Conservation (phyloP, 2,113 vertebrate genomes). For the Oriolus oriolus region DNA sequence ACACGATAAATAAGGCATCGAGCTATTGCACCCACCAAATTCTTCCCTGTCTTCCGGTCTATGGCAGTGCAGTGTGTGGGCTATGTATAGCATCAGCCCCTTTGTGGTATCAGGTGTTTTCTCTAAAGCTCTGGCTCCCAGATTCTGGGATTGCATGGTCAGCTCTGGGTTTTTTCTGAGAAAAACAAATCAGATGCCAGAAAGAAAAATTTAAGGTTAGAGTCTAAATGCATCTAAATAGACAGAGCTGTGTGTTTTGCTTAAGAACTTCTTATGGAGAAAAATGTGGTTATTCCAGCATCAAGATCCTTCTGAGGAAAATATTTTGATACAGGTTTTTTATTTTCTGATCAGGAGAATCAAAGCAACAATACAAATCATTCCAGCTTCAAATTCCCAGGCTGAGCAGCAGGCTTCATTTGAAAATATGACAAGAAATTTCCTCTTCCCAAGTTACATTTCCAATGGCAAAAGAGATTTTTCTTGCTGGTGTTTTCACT, state of each 20-base stretch:
- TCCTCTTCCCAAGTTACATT: neutral
- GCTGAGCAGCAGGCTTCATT: neutral
- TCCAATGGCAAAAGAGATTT: neutral
- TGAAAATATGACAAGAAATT: neutral
- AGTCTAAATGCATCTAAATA: neutral
- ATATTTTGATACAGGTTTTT: neutral
- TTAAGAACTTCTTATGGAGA: neutral
- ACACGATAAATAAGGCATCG: neutral
- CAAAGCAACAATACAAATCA: neutral
- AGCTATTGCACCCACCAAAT: neutral
- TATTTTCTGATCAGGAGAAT: neutral
- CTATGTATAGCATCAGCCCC: neutral
- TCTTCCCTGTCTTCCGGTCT: neutral
- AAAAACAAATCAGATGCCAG: neutral
- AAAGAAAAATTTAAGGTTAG: neutral
- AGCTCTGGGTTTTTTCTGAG: neutral
- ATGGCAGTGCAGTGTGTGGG: neutral
- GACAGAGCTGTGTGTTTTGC: neutral
- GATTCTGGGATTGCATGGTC: neutral
- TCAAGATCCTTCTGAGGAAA: neutral
- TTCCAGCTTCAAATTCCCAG: neutral
- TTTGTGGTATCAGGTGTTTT: neutral
- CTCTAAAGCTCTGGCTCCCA: neutral
- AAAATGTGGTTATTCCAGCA: neutral
- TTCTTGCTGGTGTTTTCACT: neutral